Percentiles rank a stretch among this genome's conserved stretches.
phyloP scores from a whole-genome alignment of 1,140 invertebrate genomes.

The Coptotermes formosanus region DNA sequence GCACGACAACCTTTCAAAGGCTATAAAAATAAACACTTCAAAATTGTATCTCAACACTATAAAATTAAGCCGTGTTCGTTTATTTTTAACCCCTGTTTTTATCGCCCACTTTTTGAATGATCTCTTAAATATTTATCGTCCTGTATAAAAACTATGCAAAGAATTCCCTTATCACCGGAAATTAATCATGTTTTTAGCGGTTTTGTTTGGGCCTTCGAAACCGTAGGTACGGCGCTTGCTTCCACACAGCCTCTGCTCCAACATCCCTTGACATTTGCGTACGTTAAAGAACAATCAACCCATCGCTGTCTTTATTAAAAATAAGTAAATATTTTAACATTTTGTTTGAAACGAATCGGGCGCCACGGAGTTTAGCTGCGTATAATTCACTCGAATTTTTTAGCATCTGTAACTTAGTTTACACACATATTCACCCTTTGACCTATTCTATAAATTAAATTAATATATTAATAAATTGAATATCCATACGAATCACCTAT shows the following conservation, averaged over 20 bases:
- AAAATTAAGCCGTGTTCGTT: background rate
- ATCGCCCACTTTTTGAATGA: background rate
- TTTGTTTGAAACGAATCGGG: too few species aligned
- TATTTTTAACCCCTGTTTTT: background rate
- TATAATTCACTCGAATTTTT: too few species aligned
- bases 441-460: too few species aligned
- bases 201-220: background rate
- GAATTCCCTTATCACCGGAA: background rate
- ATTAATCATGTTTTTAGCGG: background rate
- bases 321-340: too few species aligned
- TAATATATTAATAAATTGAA: too few species aligned
- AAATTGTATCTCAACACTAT: background rate
- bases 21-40: background rate
- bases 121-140: constrained; percentile 22
- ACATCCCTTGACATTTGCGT: background rate
- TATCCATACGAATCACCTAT: too few species aligned
- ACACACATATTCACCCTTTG: too few species aligned
- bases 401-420: too few species aligned
- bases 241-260: background rate
- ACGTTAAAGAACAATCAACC: background rate
- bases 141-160: background rate
- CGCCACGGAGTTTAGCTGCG: too few species aligned
- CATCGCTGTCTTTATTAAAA: background rate
- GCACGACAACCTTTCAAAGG: background rate
- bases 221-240: background rate